A percentile compares a stretch with the other conserved stretches of the same genome.
Evolutionary conservation across 2,797 vertebrate genomes (phyloP).

Genomic region (Pantherophis vulpinus): DNA sequence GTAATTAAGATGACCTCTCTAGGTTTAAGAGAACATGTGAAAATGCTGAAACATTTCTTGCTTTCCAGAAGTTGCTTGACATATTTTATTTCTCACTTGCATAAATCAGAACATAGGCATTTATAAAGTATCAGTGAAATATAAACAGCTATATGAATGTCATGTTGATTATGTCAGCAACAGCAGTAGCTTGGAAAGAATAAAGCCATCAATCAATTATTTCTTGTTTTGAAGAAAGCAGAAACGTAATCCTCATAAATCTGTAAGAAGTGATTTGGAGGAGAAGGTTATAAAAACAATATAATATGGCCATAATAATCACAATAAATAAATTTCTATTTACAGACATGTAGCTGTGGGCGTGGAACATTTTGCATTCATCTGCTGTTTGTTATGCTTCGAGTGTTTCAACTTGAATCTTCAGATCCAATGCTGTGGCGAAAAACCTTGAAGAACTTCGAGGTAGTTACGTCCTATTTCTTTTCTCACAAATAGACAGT

Average conservation of each 20-base stretch:
- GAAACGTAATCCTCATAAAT: neutral
- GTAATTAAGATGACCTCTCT: neutral
- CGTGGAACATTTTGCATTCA: constrained; percentile 88
- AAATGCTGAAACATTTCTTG: neutral
- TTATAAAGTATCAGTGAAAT: neutral
- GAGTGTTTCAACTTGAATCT: constrained; percentile 86
- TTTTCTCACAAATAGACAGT: neutral
- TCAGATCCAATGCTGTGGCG: constrained; percentile 88
- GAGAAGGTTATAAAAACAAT: neutral
- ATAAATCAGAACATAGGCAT: neutral
- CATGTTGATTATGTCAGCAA: neutral
- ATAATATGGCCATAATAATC: neutral
- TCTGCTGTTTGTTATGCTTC: constrained; percentile 87
- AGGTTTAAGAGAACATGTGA: neutral
- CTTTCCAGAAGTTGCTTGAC: neutral
- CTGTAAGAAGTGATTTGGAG: neutral
- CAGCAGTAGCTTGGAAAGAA: neutral
- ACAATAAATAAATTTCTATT: constrained; percentile 3
- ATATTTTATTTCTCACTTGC: neutral
- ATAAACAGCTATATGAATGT: neutral
- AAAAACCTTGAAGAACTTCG: constrained; percentile 89
- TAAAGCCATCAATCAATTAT: neutral
- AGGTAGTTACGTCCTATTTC: constrained; percentile 69
- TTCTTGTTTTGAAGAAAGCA: neutral
- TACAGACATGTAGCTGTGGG: constrained; percentile 86